Conservation (phyloP, 1,140 invertebrate genomes). For the Eueides isabella region DNA sequence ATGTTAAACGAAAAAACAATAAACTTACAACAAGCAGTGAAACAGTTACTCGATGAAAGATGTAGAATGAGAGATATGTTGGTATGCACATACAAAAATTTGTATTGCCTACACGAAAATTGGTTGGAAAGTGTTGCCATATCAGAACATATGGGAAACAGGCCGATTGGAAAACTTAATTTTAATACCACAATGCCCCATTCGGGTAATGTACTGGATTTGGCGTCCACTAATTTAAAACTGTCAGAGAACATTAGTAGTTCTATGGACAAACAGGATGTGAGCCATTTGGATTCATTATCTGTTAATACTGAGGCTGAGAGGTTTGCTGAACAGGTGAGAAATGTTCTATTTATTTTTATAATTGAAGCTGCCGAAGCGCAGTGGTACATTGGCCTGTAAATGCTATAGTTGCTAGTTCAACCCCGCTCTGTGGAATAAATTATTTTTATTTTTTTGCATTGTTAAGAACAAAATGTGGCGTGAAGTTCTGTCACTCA, state of each 20-base stretch:
- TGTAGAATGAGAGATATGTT: conserved; percentile 87
- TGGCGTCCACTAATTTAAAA: conserved; percentile 76
- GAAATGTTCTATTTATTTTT: conserved; percentile 3
- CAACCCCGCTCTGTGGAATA: no score
- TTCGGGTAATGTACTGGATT: conserved; percentile 76
- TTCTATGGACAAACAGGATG: conserved; percentile 70
- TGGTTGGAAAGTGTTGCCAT: conserved; percentile 76
- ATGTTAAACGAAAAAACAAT: conserved; percentile 88
- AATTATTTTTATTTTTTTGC: no score
- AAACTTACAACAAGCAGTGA: conserved; percentile 89
- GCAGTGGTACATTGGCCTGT: no score
- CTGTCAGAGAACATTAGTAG: conserved; percentile 78
- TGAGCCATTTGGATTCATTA: conserved; percentile 67
- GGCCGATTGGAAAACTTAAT: conserved; percentile 75
- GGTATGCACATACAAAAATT: conserved; percentile 87
- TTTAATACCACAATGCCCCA: conserved; percentile 74
- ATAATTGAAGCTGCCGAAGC: no score
- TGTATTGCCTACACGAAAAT: conserved; percentile 79
- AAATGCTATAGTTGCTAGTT: no score
- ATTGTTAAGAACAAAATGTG: no score
- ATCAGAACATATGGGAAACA: conserved; percentile 67
- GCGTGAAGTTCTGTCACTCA: no score
- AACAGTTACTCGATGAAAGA: conserved; percentile 89
- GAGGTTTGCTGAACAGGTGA: conserved; percentile 71
- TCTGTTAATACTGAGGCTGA: conserved; percentile 71